Base-by-base conservation (phyloP, 2,888 invertebrate genomes). In the Argyra leucocephala region DNA sequence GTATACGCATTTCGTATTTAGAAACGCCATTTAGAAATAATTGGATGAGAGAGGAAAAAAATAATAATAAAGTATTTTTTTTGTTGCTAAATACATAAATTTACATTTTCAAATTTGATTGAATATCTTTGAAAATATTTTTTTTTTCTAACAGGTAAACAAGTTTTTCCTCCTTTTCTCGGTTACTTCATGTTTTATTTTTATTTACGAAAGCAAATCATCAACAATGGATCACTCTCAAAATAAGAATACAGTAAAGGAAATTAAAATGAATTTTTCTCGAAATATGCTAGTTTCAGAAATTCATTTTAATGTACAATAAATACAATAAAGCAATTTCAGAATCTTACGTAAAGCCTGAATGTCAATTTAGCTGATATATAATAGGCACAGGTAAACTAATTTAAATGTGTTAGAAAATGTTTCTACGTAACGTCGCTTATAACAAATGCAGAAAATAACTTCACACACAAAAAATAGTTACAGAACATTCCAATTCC, bases 101-200 rank as follows among this genome's bases (percentile, higher is more conserved):
- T 48, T 48, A 48, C 48, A 48, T 48, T 48, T 48, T 48, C 48
- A 48, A 48, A 48, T 48, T 48, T 48, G 48, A 48, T 48, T 48
- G 48, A 48, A 48, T 48, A 48, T 48, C 18, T n/a, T 48, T 48
- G 18, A 48, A 48, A 48, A 48, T 48, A 48, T 48, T 48, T 48
- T 48, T 48, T 48, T 48, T 18, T 18, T 15, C 48, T 48, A 18
- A 48, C 48, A 48, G 48, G 48, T 48, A 48, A 48, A 48, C 48
- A 48, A 48, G 12, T 48, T 48, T 48, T 48, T 48, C 18, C 15
- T n/a, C 3, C 48, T 48, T 37, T 12, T 37, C 3, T 37, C 15
- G 7, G 26, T 6, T 37, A 9, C 12, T 37, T 37, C 12, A 37
- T 12, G 12, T 37, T 37, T n/a, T 48, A 3, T 15, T 48, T 48